Conservation (phyloP, 1,140 invertebrate species). For the Plectrocnemia conspersa region DNA sequence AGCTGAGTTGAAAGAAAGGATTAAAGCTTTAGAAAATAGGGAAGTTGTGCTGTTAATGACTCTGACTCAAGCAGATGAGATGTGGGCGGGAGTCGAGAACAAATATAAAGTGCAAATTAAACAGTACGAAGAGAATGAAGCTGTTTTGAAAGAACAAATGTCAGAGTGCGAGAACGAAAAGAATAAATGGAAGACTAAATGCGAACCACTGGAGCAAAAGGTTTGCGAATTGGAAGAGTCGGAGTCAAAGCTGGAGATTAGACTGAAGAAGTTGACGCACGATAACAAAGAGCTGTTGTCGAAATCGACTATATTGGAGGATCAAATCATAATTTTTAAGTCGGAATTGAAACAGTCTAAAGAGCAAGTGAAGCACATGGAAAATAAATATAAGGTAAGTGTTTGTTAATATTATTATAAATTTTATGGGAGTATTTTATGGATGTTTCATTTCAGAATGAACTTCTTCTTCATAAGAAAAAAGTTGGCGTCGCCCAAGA, state of each 20-base stretch:
- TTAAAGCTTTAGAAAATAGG: constrained; percentile 60
- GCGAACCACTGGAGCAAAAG: constrained; percentile 46
- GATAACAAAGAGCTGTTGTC: constrained; percentile 45
- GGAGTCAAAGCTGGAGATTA: constrained; percentile 48
- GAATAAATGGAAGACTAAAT: constrained; percentile 42
- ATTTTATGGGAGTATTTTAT: not conserved
- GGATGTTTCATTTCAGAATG: constrained; percentile 38
- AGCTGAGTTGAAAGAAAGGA: constrained; percentile 43
- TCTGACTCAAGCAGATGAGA: constrained; percentile 66
- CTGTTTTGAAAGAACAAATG: constrained; percentile 25
- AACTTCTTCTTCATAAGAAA: constrained; percentile 44
- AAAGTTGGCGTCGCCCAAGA: constrained; percentile 43
- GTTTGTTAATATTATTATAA: not conserved
- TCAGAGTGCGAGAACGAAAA: constrained; percentile 40
- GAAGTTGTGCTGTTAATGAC: constrained; percentile 68
- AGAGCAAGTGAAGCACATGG: constrained; percentile 44
- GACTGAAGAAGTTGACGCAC: constrained; percentile 50
- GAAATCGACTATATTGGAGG: constrained; percentile 43
- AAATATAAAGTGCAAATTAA: constrained; percentile 58
- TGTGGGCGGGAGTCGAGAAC: constrained; percentile 66
- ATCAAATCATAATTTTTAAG: constrained; percentile 42
- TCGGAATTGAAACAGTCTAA: constrained; percentile 51
- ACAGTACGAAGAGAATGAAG: constrained; percentile 43
- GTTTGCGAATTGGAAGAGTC: constrained; percentile 51
- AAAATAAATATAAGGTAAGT: constrained; percentile 47